A percentile compares a stretch with the other conserved stretches of the same genome.
Conservation (phyloP, 2,797 vertebrate genomes). For the Florisuga fusca region DNA sequence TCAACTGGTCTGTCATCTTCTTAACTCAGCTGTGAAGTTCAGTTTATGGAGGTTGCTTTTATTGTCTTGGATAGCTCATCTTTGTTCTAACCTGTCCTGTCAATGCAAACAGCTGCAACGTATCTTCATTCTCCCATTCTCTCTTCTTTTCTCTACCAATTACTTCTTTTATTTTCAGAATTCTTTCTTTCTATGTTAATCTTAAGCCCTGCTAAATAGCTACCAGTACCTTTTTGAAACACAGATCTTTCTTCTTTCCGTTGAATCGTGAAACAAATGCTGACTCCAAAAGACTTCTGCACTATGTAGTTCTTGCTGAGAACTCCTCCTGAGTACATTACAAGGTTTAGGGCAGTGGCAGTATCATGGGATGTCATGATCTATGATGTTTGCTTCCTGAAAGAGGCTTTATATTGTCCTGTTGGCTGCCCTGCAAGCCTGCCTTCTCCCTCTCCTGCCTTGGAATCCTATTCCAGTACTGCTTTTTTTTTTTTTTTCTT, state of each 20-base stretch:
- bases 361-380: background rate
- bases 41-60: background rate
- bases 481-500: accelerated
- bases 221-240: background rate
- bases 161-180: background rate
- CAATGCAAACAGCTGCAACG: background rate
- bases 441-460: accelerated
- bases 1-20: background rate
- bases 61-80: background rate
- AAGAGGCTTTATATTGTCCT: background rate
- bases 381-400: background rate
- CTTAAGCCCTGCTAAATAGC: background rate
- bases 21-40: background rate
- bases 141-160: background rate
- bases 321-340: background rate
- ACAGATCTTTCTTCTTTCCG: background rate
- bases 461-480: background rate
- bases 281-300: background rate
- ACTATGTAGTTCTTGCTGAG: background rate
- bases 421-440: background rate
- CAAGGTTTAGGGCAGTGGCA: background rate
- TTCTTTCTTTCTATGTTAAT: background rate
- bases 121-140: background rate
- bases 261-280: background rate
- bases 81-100: background rate